Conservation (phyloP, 2,113 vertebrate genomes). For the Bothrops jararaca region DNA sequence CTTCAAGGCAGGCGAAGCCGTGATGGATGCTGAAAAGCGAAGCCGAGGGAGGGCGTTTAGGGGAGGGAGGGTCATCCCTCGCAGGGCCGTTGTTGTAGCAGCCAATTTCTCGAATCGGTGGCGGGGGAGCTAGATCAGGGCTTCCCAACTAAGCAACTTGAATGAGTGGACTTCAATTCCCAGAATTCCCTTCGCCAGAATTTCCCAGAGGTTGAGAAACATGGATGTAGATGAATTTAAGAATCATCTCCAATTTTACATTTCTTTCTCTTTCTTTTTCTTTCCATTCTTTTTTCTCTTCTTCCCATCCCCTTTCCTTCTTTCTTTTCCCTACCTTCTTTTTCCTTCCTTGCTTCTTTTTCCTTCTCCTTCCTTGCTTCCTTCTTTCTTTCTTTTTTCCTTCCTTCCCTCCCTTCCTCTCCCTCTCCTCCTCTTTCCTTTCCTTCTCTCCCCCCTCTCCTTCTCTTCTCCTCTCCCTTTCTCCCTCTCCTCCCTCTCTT, state of each 20-base stretch:
- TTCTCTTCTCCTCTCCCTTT: no score
- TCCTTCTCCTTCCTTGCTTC: no score
- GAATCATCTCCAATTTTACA: not conserved
- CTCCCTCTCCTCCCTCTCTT: no score
- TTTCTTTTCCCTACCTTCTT: no score
- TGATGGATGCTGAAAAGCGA: slow-evolving; percentile 81
- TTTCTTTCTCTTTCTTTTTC: not conserved
- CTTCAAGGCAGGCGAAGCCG: slow-evolving; percentile 90
- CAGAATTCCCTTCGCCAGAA: not conserved
- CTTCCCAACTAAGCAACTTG: not conserved
- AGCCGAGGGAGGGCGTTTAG: not conserved
- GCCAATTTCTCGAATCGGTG: not conserved
- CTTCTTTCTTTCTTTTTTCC: no score
- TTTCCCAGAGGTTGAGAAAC: not conserved
- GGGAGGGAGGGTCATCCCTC: not conserved
- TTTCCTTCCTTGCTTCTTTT: no score
- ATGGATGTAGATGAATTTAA: not conserved
- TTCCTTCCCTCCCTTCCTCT: no score
- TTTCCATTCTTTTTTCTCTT: no score
- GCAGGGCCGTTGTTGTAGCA: not conserved
- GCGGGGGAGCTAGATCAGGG: not conserved
- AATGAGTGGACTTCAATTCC: not conserved
- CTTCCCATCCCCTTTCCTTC: no score
- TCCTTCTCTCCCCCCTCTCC: no score
- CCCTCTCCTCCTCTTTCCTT: no score